Base-by-base conservation (phyloP, 1,140 invertebrate genomes). In the Drosophila repletoides region DNA sequence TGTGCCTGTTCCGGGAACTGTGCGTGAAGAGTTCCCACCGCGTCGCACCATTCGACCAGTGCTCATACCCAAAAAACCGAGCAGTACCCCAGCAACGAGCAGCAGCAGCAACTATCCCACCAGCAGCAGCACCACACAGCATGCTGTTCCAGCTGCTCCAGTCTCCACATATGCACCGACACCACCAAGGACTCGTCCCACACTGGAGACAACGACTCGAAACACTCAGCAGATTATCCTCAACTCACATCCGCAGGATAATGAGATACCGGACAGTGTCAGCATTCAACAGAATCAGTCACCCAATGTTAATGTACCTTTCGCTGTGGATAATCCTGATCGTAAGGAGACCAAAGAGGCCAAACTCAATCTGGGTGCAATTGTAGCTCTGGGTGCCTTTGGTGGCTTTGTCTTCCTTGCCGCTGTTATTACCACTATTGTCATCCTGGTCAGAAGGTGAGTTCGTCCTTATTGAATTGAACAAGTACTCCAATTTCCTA, bases 391-490 rank as follows among this genome's bases (percentile, higher is more conserved):
- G 6, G 96, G 95, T 9, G 95, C 97, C 0, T 97, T 98, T 88
- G 96, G 96, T 46, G 96, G 95, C 3, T 95, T 98, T 72, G 95
- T 98, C 0, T 96, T 98, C 79, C 92, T 98, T 12, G 95, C 96
- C 17, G 96, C 96, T 9, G 94, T 98, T 52, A 94, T 97, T 55
- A 97, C 96, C 0, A 96, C 96, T 3, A 95, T 97, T 41, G 94
- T 98, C 46, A 96, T 98, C 41, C 91, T 98, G 53, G 94, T 97
- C 53, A 92, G 95, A 92, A 97, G 97, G 97, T 98, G 92, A 94
- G 92, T 86, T 26, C 0, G 0, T 1, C 15, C 12, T 31, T n/a
- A n/a, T 19, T 31, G 22, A 26, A 26, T n/a, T n/a, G n/a, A n/a
- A n/a, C n/a, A n/a, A n/a, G n/a, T n/a, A n/a, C 1, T 12, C 5